These are phyloP conservation scores for Cryptophagus acutangulus DNA, from an alignment of 2,888 invertebrate species.

Conservation along the genomic window DNA sequence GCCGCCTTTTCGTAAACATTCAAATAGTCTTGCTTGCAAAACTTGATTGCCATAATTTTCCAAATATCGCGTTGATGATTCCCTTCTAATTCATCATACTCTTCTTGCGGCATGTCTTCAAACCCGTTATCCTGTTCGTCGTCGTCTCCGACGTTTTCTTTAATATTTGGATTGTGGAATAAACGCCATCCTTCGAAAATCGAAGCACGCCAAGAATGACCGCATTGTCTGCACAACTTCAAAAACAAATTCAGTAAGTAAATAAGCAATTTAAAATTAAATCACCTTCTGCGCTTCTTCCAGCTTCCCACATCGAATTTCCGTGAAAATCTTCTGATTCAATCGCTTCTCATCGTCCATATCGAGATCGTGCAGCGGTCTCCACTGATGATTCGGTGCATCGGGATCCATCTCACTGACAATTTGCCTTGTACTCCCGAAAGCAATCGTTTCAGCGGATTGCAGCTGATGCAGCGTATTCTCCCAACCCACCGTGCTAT, in stretches of 20 bases:
- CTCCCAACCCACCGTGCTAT: conserved; percentile 82
- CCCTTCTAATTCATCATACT: conserved; percentile 58
- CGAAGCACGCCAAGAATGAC: conserved; percentile 89
- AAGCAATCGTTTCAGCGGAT: conserved; percentile 53
- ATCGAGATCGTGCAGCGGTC: conserved; percentile 79
- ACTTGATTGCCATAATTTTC: conserved; percentile 68
- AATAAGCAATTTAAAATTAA: conserved; percentile 8
- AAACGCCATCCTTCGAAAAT: conserved; percentile 86
- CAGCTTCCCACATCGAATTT: conserved; percentile 81
- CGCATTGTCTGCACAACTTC: conserved; percentile 73
- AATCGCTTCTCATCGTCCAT: conserved; percentile 69
- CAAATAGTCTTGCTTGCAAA: conserved; percentile 49
- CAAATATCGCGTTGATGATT: conserved; percentile 77
- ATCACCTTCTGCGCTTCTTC: conserved; percentile 70
- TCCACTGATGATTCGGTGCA: conserved; percentile 75
- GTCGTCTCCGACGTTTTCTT: conserved; percentile 44
- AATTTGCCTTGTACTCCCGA: conserved; percentile 54
- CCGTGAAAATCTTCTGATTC: conserved; percentile 60
- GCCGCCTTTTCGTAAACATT: conserved; percentile 61
- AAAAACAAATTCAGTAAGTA: not conserved
- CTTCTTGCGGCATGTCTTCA: conserved; percentile 26
- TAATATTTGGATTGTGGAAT: conserved; percentile 78
- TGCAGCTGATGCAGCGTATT: conserved; percentile 78
- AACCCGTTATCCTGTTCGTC: conserved; percentile 33
- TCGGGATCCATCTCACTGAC: conserved; percentile 82